A percentile compares a stretch with the other conserved stretches of the same genome.
phyloP scores from a whole-genome alignment of 2,797 vertebrate species.

The Phrynocephalus forsythii region DNA sequence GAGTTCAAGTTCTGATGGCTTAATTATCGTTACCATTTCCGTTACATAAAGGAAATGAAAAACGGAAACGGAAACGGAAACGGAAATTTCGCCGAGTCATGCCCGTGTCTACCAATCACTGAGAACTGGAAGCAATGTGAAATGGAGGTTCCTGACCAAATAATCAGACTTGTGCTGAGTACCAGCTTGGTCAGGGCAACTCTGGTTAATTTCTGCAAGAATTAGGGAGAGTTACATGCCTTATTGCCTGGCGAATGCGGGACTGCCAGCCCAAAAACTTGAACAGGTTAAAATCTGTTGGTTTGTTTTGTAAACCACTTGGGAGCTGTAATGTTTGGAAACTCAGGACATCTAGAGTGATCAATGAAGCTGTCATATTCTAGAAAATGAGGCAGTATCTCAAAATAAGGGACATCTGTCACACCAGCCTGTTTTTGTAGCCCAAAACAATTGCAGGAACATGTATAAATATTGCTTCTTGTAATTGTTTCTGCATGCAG shows the following conservation, averaged over 20 bases:
- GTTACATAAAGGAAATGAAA: too few relatives aligned
- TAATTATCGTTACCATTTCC: too few relatives aligned
- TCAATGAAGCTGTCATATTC: slow-evolving; percentile 24
- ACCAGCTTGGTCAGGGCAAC: background rate
- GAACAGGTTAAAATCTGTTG: background rate
- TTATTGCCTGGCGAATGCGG: background rate
- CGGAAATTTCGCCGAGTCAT: too few relatives aligned
- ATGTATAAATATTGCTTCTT: background rate
- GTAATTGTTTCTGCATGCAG: slow-evolving; percentile 5
- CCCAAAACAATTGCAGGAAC: background rate
- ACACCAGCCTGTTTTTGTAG: slow-evolving; percentile 6
- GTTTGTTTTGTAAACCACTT: background rate
- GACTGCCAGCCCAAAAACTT: slow-evolving; percentile 10
- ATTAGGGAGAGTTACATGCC: background rate
- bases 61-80: too few relatives aligned
- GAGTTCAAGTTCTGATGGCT: too few relatives aligned
- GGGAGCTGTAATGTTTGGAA: slow-evolving; percentile 11
- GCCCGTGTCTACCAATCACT: too few relatives aligned
- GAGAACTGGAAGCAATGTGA: background rate
- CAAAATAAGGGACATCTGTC: slow-evolving; percentile 39
- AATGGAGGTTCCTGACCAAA: background rate
- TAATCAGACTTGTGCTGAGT: background rate
- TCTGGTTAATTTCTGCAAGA: background rate
- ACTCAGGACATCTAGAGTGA: slow-evolving; percentile 8
- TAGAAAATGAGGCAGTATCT: slow-evolving; percentile 29